phyloP scores from a whole-genome alignment of 2,797 vertebrate species.

The Siniperca obscura region DNA sequence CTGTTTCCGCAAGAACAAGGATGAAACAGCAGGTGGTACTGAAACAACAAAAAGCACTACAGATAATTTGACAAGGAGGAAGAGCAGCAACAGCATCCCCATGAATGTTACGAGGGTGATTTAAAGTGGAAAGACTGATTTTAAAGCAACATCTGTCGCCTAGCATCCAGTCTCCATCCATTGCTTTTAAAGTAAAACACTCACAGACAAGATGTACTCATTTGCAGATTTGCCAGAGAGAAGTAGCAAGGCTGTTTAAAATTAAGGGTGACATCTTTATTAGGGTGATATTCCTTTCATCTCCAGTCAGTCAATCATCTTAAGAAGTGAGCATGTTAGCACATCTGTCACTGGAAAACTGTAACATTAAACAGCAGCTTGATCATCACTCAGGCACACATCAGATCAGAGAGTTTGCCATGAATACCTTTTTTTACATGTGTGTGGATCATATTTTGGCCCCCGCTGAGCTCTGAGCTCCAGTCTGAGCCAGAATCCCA shows the following conservation, averaged over 20 bases:
- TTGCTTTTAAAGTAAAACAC: constrained; percentile 68
- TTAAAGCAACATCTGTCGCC: constrained; percentile 59
- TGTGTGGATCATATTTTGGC: constrained; percentile 38
- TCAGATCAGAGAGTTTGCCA: constrained; percentile 53
- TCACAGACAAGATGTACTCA: constrained; percentile 65
- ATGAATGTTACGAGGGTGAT: constrained; percentile 68
- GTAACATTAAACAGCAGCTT: constrained; percentile 66
- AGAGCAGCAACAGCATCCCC: constrained; percentile 55
- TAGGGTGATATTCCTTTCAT: constrained; percentile 59
- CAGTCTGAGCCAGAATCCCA: constrained; percentile 35
- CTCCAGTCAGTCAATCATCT: constrained; percentile 68
- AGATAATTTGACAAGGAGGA: constrained; percentile 36
- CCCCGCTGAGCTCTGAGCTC: constrained; percentile 35
- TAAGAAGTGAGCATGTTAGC: constrained; percentile 44
- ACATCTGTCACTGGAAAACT: constrained; percentile 53
- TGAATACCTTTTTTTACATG: constrained; percentile 65
- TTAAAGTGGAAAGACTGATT: constrained; percentile 58
- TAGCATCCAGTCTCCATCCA: constrained; percentile 67
- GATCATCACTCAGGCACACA: constrained; percentile 59
- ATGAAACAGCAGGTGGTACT: constrained; percentile 33
- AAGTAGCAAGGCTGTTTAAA: constrained; percentile 54
- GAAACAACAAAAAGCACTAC: constrained; percentile 37
- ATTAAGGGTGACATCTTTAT: constrained; percentile 70
- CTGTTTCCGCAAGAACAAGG: constrained; percentile 87
- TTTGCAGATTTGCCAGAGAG: constrained; percentile 61